phyloP scores from a whole-genome alignment of 1,140 invertebrate genomes.

The Trypoxylus dichotomus region DNA sequence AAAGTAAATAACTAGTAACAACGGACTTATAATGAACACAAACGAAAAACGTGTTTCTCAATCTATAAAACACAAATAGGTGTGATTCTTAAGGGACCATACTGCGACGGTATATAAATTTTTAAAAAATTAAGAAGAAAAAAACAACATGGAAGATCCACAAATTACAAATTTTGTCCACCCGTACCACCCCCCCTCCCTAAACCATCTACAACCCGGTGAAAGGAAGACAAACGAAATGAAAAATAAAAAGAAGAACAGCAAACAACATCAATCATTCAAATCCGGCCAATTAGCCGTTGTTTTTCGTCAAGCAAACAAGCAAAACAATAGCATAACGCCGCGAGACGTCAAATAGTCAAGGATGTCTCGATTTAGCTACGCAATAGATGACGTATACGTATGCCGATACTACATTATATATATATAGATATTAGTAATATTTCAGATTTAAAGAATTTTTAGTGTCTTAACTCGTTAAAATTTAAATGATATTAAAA shows the following conservation, averaged over 20 bases:
- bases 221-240: too few species aligned
- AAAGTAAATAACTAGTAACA: too few species aligned
- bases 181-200: neutral
- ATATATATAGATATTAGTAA: too few species aligned
- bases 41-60: neutral
- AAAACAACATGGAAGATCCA: neutral
- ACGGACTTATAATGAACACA: neutral
- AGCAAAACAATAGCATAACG: neutral
- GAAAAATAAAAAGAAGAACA: neutral
- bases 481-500: too few species aligned
- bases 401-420: too few species aligned
- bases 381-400: too few species aligned
- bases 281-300: constrained; percentile 1
- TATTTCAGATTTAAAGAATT: too few species aligned
- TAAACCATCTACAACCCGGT: too few species aligned
- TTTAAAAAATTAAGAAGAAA: neutral
- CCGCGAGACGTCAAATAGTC: neutral
- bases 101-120: neutral
- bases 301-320: neutral
- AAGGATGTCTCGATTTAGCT: neutral
- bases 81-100: constrained; percentile 1
- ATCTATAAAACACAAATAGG: neutral
- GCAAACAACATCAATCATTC: neutral
- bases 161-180: neutral
- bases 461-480: too few species aligned